Percentiles rank a stretch among this genome's conserved stretches.
phyloP scores from a whole-genome alignment of 1,140 invertebrate genomes.

The Gryon sp. region DNA sequence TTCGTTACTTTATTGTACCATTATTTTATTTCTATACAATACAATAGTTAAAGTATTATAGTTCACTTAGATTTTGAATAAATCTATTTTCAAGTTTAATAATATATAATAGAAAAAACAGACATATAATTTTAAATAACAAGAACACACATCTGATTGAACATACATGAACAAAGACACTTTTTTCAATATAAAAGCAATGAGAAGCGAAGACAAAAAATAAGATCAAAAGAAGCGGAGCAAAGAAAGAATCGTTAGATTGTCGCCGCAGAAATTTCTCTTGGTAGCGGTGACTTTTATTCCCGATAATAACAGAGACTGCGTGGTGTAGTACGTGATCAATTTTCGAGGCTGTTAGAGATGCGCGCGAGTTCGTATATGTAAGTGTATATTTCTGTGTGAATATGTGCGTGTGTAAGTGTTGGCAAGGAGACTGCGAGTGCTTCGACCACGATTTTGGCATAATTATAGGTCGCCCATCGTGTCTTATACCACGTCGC shows the following conservation, averaged over 20 bases:
- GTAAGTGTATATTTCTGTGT: slow-evolving; percentile 46
- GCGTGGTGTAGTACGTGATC: slow-evolving; percentile 75
- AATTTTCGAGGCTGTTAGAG: slow-evolving; percentile 72
- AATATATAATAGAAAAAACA: too few species aligned
- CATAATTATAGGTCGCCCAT: slow-evolving; percentile 74
- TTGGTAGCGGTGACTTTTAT: slow-evolving; percentile 80
- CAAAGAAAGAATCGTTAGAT: slow-evolving; percentile 67
- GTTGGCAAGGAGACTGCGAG: slow-evolving; percentile 39
- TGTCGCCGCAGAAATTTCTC: slow-evolving; percentile 76
- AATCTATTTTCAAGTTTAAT: too few species aligned
- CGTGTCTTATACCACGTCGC: slow-evolving; percentile 39
- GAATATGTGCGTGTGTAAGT: too few species aligned
- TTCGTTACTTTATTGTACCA: too few species aligned
- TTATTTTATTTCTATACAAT: too few species aligned
- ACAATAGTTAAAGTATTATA: too few species aligned
- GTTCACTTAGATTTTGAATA: too few species aligned
- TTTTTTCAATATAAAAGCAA: neutral
- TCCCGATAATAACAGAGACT: slow-evolving; percentile 79
- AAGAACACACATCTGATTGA: neutral
- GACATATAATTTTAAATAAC: too few species aligned
- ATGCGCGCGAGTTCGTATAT: slow-evolving; percentile 50
- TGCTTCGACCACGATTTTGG: slow-evolving; percentile 73
- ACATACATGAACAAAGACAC: neutral
- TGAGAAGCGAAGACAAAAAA: neutral
- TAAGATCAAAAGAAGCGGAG: slow-evolving; percentile 22